Conservation (phyloP, 2,797 vertebrate genomes). For the Falco biarmicus region DNA sequence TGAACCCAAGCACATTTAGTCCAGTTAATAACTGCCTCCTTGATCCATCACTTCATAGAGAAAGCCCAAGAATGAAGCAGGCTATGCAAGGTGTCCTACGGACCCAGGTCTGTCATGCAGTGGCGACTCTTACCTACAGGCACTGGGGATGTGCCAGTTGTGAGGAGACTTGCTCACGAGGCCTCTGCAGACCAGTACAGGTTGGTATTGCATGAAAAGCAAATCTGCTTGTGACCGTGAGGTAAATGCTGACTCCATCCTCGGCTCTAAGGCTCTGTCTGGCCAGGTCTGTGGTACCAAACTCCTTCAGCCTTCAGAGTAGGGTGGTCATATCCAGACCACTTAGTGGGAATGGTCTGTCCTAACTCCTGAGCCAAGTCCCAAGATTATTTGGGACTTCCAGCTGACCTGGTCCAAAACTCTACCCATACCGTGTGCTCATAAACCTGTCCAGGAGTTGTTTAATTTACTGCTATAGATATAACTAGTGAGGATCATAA, state of each 20-base stretch:
- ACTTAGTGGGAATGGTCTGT: not conserved
- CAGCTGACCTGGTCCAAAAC: not conserved
- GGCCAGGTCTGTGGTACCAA: not conserved
- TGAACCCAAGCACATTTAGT: not conserved
- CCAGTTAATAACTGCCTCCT: not conserved
- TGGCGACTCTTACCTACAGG: fast-evolving
- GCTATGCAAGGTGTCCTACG: not conserved
- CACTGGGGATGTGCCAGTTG: not conserved
- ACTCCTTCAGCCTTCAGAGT: not conserved
- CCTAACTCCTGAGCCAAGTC: not conserved
- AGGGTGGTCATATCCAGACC: not conserved
- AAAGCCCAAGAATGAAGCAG: not conserved
- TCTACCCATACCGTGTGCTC: not conserved
- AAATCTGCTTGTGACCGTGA: not conserved
- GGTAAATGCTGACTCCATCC: not conserved
- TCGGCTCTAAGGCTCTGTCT: not conserved
- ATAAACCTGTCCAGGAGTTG: not conserved
- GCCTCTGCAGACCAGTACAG: too few relatives aligned
- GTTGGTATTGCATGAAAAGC: not conserved
- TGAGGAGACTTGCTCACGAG: not conserved
- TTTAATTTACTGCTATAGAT: not conserved
- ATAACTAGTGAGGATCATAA: not conserved
- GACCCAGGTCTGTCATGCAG: not conserved
- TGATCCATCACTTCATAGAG: not conserved
- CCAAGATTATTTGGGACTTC: not conserved